Conservation (phyloP, 2,888 invertebrate genomes). For the Thymelicus sylvestris region DNA sequence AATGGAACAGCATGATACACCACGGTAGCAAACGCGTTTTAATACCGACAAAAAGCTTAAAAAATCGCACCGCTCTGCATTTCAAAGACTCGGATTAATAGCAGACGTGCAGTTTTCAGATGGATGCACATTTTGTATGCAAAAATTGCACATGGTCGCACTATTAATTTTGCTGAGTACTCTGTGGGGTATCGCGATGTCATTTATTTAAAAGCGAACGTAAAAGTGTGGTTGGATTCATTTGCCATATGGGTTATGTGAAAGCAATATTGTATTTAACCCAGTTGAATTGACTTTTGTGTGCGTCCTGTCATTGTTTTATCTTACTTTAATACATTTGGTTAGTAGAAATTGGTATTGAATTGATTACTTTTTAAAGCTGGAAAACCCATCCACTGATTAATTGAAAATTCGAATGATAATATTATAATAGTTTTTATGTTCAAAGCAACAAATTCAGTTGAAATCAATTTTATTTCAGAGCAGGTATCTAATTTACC, state of each 20-base stretch:
- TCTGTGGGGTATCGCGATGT: slow-evolving; percentile 38
- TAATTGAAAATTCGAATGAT: too few species aligned
- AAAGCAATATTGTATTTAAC: neutral
- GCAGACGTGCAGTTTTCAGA: slow-evolving; percentile 47
- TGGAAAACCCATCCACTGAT: too few species aligned
- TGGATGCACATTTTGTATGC: slow-evolving; percentile 47
- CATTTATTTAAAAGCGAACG: slow-evolving; percentile 43
- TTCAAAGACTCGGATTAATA: slow-evolving; percentile 45
- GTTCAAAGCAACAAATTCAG: neutral
- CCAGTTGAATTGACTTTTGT: neutral
- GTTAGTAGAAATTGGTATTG: too few species aligned
- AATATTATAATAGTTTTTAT: too few species aligned
- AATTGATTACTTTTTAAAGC: too few species aligned
- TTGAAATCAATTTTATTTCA: slow-evolving; percentile 8
- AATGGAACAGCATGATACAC: slow-evolving; percentile 24
- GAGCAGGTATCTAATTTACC: slow-evolving; percentile 7
- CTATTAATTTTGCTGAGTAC: slow-evolving; percentile 49
- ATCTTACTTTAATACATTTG: too few species aligned
- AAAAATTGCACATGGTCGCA: slow-evolving; percentile 45
- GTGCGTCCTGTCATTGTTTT: neutral
- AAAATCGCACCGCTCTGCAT: slow-evolving; percentile 28
- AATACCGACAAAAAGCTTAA: slow-evolving; percentile 33
- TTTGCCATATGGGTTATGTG: neutral
- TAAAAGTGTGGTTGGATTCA: slow-evolving; percentile 5
- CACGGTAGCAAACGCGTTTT: slow-evolving; percentile 19